Evolutionary conservation across 1,140 invertebrate genomes (phyloP), one percentile per base, ranked within the genome.

Genomic region (Alviniconcha marisindica): DNA sequence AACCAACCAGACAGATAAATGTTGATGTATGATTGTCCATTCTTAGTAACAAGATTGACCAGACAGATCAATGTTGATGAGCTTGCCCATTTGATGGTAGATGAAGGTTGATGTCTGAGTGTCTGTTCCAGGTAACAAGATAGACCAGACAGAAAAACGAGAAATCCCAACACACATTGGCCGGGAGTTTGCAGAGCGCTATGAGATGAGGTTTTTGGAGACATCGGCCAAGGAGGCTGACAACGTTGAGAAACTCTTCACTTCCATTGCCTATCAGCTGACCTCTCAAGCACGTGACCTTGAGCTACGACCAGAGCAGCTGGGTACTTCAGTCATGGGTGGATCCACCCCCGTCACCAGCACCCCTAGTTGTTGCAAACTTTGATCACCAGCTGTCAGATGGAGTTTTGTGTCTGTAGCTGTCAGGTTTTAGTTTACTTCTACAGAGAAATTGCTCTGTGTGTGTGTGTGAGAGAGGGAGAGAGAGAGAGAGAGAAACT

Each of bases 81-180:
- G n/a, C n/a, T n/a, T n/a, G n/a, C n/a, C n/a, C n/a, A n/a, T n/a
- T n/a, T n/a, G n/a, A n/a, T n/a, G n/a, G n/a, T n/a, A n/a, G n/a
- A n/a, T n/a, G n/a, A n/a, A n/a, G n/a, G n/a, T n/a, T n/a, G n/a
- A n/a, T n/a, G n/a, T 48, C 44, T 48, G 5, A 10, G 18, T 48
- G 7, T 48, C 44, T 10, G 18, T 88, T 92, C 81, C 89, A 97
- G 97, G 97, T 86, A 99, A 99, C 93, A 99, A 99, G 95, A 98
- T 97, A 90, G 98, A 99, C 93, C 95, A 97, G 86, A 97, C 98
- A 92, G 97, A 98, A 91, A 88, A 87, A 28, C 95, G 97, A 88
- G 98, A 99, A 95, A 98, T 99, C 90, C 98, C 98, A 12, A 96
- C 96, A 18, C 96, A 97, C 92, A 97, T 99, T 69, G 98, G 97